phyloP scores from a whole-genome alignment of 2,113 vertebrate genomes.

The Menura novaehollandiae region DNA sequence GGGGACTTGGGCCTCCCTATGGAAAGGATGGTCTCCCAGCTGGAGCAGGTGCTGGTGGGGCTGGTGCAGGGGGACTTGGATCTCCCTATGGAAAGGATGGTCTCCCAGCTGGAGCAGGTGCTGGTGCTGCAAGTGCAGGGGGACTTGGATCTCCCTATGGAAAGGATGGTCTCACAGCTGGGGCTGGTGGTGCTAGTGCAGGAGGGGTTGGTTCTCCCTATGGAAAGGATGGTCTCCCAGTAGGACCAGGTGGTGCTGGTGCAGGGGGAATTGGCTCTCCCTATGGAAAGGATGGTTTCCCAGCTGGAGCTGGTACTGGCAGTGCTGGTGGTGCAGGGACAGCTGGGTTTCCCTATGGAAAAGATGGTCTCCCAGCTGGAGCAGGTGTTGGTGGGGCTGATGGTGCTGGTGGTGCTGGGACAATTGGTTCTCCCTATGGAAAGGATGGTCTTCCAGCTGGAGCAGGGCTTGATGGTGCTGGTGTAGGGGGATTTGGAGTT shows the following conservation, averaged over 20 bases:
- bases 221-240: background rate
- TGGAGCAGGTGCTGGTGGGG: rapidly evolving
- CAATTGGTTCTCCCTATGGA: rapidly evolving
- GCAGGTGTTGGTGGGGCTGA: background rate
- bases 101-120: rapidly evolving
- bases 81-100: background rate
- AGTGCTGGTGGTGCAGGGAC: background rate
- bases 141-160: rapidly evolving
- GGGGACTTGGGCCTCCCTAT: rapidly evolving
- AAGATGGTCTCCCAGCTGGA: background rate
- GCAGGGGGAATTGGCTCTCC: background rate
- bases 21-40: background rate
- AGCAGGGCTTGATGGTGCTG: background rate
- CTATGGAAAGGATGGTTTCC: background rate
- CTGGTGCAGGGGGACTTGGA: rapidly evolving
- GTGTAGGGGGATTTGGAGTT: rapidly evolving
- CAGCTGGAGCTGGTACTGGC: too few relatives aligned
- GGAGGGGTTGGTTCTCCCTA: rapidly evolving
- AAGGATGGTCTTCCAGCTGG: background rate
- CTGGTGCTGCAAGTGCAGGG: background rate
- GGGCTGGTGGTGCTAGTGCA: background rate
- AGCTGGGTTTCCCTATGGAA: background rate
- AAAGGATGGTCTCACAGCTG: background rate
- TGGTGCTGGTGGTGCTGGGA: background rate
- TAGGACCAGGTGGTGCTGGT: background rate